Evolutionary conservation across 2,113 vertebrate genomes (phyloP), one percentile per base, ranked within the genome.

Genomic region (Nothobranchius kuhntae): DNA sequence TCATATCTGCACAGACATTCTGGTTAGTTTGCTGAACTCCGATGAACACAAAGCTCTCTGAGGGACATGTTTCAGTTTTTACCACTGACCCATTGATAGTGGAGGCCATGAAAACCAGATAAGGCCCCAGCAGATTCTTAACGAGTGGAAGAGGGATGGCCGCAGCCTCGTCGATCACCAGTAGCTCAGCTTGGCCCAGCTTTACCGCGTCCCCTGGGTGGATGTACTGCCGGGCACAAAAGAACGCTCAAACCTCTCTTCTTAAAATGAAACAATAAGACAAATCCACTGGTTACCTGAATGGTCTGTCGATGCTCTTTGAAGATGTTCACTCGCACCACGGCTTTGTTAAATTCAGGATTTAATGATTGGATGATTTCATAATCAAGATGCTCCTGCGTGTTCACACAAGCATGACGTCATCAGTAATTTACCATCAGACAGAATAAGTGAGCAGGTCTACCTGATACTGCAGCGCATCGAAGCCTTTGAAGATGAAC

Each of bases 331-430:
- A 99, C 98, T 61, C 97, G 90, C 66, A 99, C 95, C 61, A 99
- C 96, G 0, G 98, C 98, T 89, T 98, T 99, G 92, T 95, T 96
- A 87, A 98, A 99, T 78, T 99, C 98, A 0, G 98, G 98, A 68
- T 99, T 99, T 71, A 98, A 87, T 30, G 98, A 99, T 88, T 99
- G 98, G 81, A 99, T 95, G 21, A 99, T 98, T 87, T 99, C 98
- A 70, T 99, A 99, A 84, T 99, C 98, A 38, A 99, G 87, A 72
- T 99, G 98, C 68, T 99, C 98, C 96, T 98, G 68, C 26, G 4
- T 30, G 30, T 30, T 3, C 30, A 30, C 30, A 40, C 38, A 6
- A 9, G 9, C 6, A 1, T 40, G 38, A 40, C 6, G 6, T 40
- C 9, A 9, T 40, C 4, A 40, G 9, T 40, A 2, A 40, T 40